These are phyloP conservation scores for Caretta caretta DNA, from an alignment of 2,113 vertebrate genomes.

Conservation along the genomic window DNA sequence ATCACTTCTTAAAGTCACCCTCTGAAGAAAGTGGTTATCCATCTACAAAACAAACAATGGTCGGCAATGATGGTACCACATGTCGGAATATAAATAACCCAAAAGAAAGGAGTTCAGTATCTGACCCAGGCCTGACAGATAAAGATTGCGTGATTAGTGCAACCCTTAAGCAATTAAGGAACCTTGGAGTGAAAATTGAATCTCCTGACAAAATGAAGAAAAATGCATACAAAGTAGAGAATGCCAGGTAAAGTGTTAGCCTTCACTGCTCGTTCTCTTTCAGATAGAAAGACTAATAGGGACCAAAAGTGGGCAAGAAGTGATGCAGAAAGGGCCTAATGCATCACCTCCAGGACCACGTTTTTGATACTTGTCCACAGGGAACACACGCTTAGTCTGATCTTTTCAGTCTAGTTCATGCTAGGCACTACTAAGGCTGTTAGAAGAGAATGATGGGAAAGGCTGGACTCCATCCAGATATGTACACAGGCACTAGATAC, in stretches of 20 bases:
- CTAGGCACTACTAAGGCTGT: neutral
- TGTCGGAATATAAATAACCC: slow-evolving; percentile 31
- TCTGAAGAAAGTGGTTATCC: slow-evolving; percentile 61
- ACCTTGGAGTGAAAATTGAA: slow-evolving; percentile 87
- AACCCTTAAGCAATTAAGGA: slow-evolving; percentile 89
- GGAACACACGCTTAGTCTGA: neutral
- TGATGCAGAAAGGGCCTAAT: neutral
- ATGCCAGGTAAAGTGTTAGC: slow-evolving; percentile 84
- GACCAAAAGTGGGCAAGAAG: neutral
- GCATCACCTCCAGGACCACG: neutral
- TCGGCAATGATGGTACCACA: slow-evolving; percentile 7
- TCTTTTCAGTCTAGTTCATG: neutral
- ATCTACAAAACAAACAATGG: slow-evolving; percentile 53
- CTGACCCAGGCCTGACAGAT: slow-evolving; percentile 25
- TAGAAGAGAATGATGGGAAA: neutral
- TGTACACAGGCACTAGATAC: neutral
- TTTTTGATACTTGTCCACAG: neutral
- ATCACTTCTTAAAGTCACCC: slow-evolving; percentile 83
- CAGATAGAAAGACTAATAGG: neutral
- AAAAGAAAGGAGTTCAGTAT: slow-evolving; percentile 46
- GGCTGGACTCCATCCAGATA: neutral
- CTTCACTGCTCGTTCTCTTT: neutral
- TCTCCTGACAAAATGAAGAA: slow-evolving; percentile 71
- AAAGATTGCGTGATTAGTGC: slow-evolving; percentile 85
- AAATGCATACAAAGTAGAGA: slow-evolving; percentile 82